Base-by-base conservation (phyloP, 1,140 invertebrate genomes). In the Rhopalosiphum padi region DNA sequence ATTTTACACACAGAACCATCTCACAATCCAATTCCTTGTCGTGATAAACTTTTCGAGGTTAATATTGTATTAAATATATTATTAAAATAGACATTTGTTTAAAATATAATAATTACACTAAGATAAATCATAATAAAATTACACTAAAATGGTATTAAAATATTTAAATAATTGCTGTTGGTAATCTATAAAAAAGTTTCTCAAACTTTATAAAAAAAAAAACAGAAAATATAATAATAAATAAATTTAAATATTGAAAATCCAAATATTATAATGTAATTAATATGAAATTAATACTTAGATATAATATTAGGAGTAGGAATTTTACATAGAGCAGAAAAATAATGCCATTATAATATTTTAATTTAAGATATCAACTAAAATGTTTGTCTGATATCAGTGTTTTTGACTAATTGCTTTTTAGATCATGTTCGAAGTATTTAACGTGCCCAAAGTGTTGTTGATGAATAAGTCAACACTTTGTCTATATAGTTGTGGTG, bases 1-100 rank as follows among this genome's bases (percentile, higher is more conserved):
- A 98, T 99, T 89, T 96, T 99, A 94, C 96, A 99, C 93, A 99
- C 98, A 41, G 98, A 99, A 95, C 98, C 98, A 94, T 98, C 98
- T 93, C 96, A 99, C 94, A 99, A 99, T 96, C 98, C 98, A 94
- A 98, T 98, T 96, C 97, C 97, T 94, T 98, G 98, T 96, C 96
- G 97, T 94, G 97, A 97, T 95, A 97, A 97, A 96, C 97, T 97
- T 97, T 97, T 97, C 93, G 97, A 97, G 95, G 97, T 97, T 95
- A 85, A 85, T 41, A 41, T 41, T 2, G 23, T 41, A 37, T 23
- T 85, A n/a, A 23, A 41, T 41, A 41, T 41, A 41, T 41, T 9
- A 35, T 18, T n/a, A 37, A 82, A 82, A n/a, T 21, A 51, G 2
- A 51, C 2, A 18, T 83, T 41, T 41, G 35, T 55, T 55, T 55